Percentiles rank a stretch among this genome's conserved stretches.
These are phyloP conservation scores for Xiphophorus hellerii DNA, from an alignment of 2,113 vertebrate species.

Conservation along the genomic window DNA sequence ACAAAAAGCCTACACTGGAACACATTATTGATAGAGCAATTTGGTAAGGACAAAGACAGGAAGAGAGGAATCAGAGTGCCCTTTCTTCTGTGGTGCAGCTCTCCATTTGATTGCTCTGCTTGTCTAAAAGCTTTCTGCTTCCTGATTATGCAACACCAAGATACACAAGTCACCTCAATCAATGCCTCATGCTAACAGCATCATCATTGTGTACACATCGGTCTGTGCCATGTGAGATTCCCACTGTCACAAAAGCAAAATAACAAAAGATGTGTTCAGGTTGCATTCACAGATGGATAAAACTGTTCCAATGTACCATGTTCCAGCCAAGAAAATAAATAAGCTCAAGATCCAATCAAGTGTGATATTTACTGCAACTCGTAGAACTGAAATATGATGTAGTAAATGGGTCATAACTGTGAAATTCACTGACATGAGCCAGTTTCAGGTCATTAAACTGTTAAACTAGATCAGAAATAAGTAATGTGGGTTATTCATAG, in stretches of 20 bases:
- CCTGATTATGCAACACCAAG: slow-evolving; percentile 55
- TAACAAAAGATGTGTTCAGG: slow-evolving; percentile 16
- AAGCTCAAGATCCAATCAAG: slow-evolving; percentile 29
- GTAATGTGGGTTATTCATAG: slow-evolving; percentile 33
- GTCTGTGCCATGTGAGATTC: slow-evolving; percentile 9
- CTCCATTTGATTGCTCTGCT: slow-evolving; percentile 63
- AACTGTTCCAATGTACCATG: slow-evolving; percentile 36
- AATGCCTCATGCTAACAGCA: slow-evolving; percentile 47
- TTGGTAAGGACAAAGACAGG: slow-evolving; percentile 2
- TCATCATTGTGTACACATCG: slow-evolving; percentile 27
- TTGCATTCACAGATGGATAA: slow-evolving; percentile 27
- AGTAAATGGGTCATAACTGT: slow-evolving; percentile 61
- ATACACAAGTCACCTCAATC: slow-evolving; percentile 65
- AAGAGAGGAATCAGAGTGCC: slow-evolving; percentile 14
- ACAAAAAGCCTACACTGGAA: slow-evolving; percentile 19
- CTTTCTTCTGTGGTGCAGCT: slow-evolving; percentile 19
- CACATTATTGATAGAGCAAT: slow-evolving; percentile 49
- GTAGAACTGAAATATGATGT: slow-evolving; percentile 48
- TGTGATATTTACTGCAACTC: slow-evolving; percentile 32
- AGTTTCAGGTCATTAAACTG: slow-evolving; percentile 38
- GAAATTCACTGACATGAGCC: slow-evolving; percentile 27
- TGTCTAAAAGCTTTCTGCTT: slow-evolving; percentile 62
- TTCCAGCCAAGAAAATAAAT: slow-evolving; percentile 15
- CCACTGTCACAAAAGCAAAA: slow-evolving; percentile 18
- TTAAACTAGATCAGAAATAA: slow-evolving; percentile 24